These are phyloP conservation scores for Aphelinus certus DNA, from an alignment of 1,140 invertebrate genomes.

Conservation along the genomic window DNA sequence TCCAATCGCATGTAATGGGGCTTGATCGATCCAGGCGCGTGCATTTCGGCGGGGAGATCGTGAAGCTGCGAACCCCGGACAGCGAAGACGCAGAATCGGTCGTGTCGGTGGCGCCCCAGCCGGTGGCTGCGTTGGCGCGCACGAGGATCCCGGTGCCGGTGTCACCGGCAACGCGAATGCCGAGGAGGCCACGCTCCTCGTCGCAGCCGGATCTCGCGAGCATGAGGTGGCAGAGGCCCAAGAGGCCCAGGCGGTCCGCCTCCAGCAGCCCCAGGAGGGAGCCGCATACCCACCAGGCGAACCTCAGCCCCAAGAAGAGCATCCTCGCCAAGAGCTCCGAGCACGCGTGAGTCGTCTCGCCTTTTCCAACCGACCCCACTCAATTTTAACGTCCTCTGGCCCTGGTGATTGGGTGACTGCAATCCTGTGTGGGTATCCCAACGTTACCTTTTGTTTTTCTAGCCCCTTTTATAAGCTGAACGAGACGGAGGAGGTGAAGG, in stretches of 20 bases:
- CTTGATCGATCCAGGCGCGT: conserved; percentile 65
- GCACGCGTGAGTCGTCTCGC: no score
- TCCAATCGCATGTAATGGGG: no score
- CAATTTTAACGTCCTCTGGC: no score
- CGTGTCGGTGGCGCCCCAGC: conserved; percentile 7
- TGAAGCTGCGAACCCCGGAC: conserved; percentile 84
- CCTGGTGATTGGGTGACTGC: no score
- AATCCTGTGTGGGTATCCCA: no score
- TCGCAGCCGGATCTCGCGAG: conserved; percentile 44
- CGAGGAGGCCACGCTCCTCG: conserved; percentile 33
- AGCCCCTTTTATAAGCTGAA: no score
- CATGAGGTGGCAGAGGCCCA: conserved; percentile 32
- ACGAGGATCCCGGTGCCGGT: conserved; percentile 62
- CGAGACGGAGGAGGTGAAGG: no score
- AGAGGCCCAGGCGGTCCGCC: conserved; percentile 34
- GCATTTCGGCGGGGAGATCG: conserved; percentile 83
- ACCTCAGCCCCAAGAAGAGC: conserved; percentile 59
- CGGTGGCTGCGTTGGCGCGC: conserved; percentile 22
- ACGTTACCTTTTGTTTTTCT: no score
- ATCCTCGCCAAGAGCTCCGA: conserved; percentile 50
- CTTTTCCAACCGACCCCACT: no score
- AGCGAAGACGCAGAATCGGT: conserved; percentile 69
- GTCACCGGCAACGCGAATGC: conserved; percentile 56
- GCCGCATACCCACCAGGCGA: conserved; percentile 54
- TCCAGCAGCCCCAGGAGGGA: conserved; percentile 62